Evolutionary conservation across 2,113 vertebrate species (phyloP), one percentile per base, ranked within the genome.

Genomic region (Eudyptes chrysolophus): DNA sequence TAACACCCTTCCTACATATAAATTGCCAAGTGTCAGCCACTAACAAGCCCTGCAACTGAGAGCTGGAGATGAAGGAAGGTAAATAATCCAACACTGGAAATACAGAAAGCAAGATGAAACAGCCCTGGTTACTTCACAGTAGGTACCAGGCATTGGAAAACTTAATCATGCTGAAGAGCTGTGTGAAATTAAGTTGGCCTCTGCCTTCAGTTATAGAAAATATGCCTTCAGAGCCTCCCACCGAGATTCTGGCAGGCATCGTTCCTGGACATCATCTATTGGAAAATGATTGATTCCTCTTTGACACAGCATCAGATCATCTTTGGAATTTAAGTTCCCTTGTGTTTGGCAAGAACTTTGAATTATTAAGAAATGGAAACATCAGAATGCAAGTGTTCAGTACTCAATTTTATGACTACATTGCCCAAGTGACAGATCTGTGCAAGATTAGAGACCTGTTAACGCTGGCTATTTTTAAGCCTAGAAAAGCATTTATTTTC

Each of bases 341-440:
- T 90, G 60, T 66, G 32, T 92, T 90, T 95, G 82, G 94, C 70
- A 85, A 94, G 55, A 7, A 32, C 36, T 84, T 77, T 32, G 60
- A 95, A 66, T 62, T 92, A 92, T 68, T 94, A 78, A 61, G 58
- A 74, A 93, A 88, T 86, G 62, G 93, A 95, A 97, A 91, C 10
- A 87, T n/a, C 34, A 51, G 46, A 85, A 88, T 32, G 38, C 54
- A 92, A 93, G 13, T 66, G 49, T 36, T 93, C 83, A 55, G n/a
- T 58, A 30, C 62, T 86, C 74, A 62, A 6, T 65, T 95, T 75
- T 85, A 55, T 72, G 32, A 48, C 54, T 72, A 22, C 34, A 66
- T 86, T 86, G 51, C 69, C 58, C 58, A 71, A 95, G 71, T 66
- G 78, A 87, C 78, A 92, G 84, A 89, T 75, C 40, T 62, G 14